Evolutionary conservation across 2,113 vertebrate genomes (phyloP).

Genomic region (Anolis sagrei): DNA sequence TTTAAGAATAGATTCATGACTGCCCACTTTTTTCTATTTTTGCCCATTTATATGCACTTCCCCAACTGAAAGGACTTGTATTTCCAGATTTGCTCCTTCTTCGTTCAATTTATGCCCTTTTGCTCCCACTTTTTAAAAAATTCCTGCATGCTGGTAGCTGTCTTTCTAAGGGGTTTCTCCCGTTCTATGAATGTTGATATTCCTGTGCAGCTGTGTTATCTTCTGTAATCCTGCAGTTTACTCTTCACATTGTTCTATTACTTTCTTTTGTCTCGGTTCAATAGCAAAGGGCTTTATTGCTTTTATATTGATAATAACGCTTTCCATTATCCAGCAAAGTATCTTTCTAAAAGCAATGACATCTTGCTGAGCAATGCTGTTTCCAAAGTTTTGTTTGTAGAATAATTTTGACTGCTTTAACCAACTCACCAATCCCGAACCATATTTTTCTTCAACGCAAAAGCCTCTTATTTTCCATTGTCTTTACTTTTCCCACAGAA

Average conservation of each 20-base stretch:
- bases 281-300: slow-evolving; percentile 21
- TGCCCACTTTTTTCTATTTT: not conserved
- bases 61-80: not conserved
- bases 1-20: not conserved
- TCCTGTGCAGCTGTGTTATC: slow-evolving; percentile 30
- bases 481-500: not conserved
- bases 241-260: not conserved
- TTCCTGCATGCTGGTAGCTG: not conserved
- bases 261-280: not conserved
- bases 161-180: not conserved
- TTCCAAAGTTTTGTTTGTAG: not conserved
- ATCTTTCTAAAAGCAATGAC: not conserved
- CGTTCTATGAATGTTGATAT: not conserved
- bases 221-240: not conserved
- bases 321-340: not conserved
- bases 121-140: slow-evolving; percentile 7
- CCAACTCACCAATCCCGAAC: not conserved
- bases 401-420: not conserved
- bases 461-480: not conserved
- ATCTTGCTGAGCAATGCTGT: not conserved
- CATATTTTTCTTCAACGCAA: not conserved
- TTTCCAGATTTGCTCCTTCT: slow-evolving; percentile 10
- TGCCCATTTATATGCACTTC: not conserved
- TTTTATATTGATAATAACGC: not conserved
- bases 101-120: not conserved